Conservation (phyloP, 1,140 invertebrate species). For the Trachymyrmex cornetzi region DNA sequence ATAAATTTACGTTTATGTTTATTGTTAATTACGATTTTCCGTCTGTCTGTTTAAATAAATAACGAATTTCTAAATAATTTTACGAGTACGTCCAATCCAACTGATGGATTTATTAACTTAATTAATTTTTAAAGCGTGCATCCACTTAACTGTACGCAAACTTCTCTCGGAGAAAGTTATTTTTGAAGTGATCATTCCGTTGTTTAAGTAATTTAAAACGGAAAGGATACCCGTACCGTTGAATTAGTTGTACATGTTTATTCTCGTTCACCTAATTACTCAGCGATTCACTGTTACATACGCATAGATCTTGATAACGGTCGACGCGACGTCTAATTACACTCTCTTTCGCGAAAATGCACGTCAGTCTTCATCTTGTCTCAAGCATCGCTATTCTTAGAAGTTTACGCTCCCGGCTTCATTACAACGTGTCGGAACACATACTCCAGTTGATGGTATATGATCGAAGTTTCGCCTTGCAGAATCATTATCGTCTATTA, state of each 20-base stretch:
- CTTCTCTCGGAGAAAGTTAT: neutral
- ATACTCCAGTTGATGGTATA: neutral
- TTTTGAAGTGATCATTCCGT: neutral
- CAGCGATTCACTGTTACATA: slow-evolving; percentile 35
- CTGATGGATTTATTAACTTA: neutral
- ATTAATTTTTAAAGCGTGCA: neutral
- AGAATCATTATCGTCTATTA: slow-evolving; percentile 47
- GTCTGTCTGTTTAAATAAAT: neutral
- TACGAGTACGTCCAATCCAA: neutral
- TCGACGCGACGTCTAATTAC: slow-evolving; percentile 47
- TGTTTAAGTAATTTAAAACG: neutral
- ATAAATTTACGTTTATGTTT: neutral
- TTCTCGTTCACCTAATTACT: slow-evolving; percentile 48
- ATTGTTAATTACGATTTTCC: neutral
- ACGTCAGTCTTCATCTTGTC: slow-evolving; percentile 41
- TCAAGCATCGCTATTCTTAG: slow-evolving; percentile 46
- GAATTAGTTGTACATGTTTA: slow-evolving; percentile 11
- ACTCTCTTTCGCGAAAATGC: slow-evolving; percentile 48
- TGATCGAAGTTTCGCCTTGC: slow-evolving; percentile 35
- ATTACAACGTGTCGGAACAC: slow-evolving; percentile 1
- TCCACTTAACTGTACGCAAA: neutral
- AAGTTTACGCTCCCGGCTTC: slow-evolving; percentile 25
- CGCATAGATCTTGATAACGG: slow-evolving; percentile 38
- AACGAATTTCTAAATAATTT: neutral
- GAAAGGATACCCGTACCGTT: neutral